A percentile compares a stretch with the other conserved stretches of the same genome.
phyloP scores from a whole-genome alignment of 2,797 vertebrate genomes.

The Phaenicophaeus curvirostris region DNA sequence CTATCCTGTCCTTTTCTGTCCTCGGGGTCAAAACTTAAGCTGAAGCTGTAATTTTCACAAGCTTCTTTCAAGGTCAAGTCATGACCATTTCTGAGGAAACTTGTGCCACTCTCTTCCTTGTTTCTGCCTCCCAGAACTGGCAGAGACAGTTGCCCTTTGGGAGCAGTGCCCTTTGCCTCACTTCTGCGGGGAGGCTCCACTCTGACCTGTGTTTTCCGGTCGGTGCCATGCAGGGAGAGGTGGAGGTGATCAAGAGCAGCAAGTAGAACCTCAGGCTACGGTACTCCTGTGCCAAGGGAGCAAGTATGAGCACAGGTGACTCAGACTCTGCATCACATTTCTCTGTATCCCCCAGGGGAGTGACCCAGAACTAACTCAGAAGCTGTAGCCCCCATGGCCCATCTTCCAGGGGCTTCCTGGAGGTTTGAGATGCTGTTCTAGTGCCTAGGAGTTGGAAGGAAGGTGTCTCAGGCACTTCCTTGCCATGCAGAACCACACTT shows the following conservation, averaged over 20 bases:
- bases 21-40: neutral
- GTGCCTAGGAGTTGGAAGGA: neutral
- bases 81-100: neutral
- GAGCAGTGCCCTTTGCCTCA: neutral
- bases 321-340: neutral
- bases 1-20: neutral
- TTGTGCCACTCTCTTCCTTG: neutral
- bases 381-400: neutral
- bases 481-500: neutral
- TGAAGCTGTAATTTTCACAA: neutral
- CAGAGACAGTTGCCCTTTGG: neutral
- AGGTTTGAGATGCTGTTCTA: neutral
- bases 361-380: neutral
- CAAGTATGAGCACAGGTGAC: neutral
- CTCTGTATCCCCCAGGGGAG: neutral
- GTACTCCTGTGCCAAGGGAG: neutral
- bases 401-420: neutral
- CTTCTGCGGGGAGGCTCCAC: neutral
- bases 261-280: neutral
- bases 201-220: neutral
- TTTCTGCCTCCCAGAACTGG: neutral
- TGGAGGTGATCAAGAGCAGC: neutral
- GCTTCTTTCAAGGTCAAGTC: neutral
- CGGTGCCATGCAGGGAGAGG: neutral
- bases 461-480: neutral